Percentiles rank a stretch among this genome's conserved stretches.
Evolutionary conservation across 2,113 vertebrate genomes (phyloP).

Genomic region (Grallaria varia): DNA sequence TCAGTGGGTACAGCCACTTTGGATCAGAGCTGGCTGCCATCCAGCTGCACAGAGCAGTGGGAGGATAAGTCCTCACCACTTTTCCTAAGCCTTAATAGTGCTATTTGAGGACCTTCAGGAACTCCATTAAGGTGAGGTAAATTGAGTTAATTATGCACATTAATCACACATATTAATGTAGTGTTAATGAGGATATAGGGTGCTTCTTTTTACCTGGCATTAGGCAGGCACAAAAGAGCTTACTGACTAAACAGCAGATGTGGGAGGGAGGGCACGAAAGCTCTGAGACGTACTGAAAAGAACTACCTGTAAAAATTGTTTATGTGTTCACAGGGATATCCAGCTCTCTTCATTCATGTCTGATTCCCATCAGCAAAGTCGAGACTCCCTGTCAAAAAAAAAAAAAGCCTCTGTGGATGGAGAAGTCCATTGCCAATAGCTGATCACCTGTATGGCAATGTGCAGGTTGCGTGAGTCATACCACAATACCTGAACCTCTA

Average conservation of each 20-base stretch:
- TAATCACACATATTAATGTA: neutral
- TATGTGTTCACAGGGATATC: neutral
- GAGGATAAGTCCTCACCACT: neutral
- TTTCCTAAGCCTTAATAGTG: neutral
- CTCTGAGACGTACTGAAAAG: neutral
- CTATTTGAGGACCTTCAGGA: neutral
- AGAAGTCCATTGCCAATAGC: neutral
- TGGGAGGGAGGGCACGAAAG: neutral
- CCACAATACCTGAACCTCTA: neutral
- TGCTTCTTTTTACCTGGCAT: neutral
- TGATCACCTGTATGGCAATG: neutral
- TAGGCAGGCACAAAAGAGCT: neutral
- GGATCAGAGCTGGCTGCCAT: neutral
- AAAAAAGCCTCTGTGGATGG: neutral
- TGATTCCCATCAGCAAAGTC: neutral
- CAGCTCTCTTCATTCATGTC: neutral
- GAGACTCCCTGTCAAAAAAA: neutral
- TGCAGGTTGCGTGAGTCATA: too few species aligned
- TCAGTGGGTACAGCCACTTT: neutral
- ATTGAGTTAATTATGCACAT: neutral
- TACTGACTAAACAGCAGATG: neutral
- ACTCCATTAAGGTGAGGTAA: neutral
- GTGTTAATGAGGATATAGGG: neutral
- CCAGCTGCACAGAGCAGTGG: neutral
- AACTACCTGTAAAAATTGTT: neutral